phyloP scores from a whole-genome alignment of 2,797 vertebrate genomes.

The Hippocampus kuda region DNA sequence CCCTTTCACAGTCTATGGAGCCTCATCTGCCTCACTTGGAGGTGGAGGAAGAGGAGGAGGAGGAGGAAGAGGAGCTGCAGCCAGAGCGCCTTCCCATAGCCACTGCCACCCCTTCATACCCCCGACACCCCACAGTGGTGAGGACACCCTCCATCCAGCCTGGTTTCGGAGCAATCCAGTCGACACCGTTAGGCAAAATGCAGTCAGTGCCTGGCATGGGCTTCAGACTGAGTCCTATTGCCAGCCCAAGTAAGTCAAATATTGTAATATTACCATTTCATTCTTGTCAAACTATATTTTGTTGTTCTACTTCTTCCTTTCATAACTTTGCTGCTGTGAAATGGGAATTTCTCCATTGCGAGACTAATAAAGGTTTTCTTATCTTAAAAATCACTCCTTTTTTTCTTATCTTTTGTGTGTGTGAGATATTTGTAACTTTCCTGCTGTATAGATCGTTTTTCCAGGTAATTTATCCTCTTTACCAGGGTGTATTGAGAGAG shows the following conservation, averaged over 20 bases:
- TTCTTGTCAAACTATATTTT: too few relatives aligned
- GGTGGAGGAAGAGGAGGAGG: constrained; percentile 46
- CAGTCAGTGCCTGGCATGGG: constrained; percentile 43
- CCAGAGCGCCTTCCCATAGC: constrained; percentile 34
- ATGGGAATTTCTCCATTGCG: too few relatives aligned
- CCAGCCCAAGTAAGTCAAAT: constrained; percentile 63
- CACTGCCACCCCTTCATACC: constrained; percentile 38
- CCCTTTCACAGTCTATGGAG: constrained; percentile 76
- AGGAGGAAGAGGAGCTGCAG: constrained; percentile 38
- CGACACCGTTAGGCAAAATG: constrained; percentile 69
- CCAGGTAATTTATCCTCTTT: too few relatives aligned
- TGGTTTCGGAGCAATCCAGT: constrained; percentile 66
- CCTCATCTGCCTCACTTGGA: constrained; percentile 64
- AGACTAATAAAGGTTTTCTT: too few relatives aligned
- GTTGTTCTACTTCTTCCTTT: too few relatives aligned
- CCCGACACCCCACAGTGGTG: constrained; percentile 78
- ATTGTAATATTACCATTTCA: not conserved
- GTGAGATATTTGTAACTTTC: not conserved
- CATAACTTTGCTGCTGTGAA: too few relatives aligned
- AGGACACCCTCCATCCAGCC: constrained; percentile 85
- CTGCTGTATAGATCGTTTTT: too few relatives aligned
- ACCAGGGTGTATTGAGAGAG: too few relatives aligned
- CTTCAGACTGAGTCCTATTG: constrained; percentile 52
- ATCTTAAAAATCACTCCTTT: too few relatives aligned
- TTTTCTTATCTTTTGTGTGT: not conserved